A percentile compares a stretch with the other conserved stretches of the same genome.
Evolutionary conservation across 2,888 invertebrate species (phyloP).

Genomic region (Apoda limacodes): DNA sequence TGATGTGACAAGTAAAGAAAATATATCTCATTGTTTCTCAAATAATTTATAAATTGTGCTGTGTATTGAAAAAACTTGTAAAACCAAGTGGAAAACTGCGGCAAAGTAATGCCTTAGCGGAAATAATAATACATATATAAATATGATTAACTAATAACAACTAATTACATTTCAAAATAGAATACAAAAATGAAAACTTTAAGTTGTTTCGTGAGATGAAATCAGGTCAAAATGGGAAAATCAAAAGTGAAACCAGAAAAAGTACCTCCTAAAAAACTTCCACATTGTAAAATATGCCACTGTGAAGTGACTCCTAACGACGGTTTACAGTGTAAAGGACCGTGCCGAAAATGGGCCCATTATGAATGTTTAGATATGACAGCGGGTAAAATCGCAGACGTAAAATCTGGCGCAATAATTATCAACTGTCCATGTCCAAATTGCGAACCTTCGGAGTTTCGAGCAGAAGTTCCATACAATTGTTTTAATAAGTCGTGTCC

Average conservation of each 20-base stretch:
- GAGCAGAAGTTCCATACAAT: slow-evolving; percentile 20
- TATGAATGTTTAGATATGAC: slow-evolving; percentile 35
- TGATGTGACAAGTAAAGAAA: no score
- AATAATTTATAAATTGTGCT: no score
- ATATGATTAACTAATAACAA: no score
- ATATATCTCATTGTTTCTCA: no score
- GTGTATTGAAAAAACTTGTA: no score
- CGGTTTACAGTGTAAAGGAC: slow-evolving; percentile 41
- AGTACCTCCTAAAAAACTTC: no score
- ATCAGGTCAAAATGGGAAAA: slow-evolving; percentile 12
- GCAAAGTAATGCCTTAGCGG: no score
- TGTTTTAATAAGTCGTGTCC: slow-evolving; percentile 27
- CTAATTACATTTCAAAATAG: no score
- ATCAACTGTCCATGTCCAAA: slow-evolving; percentile 39
- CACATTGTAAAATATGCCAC: slow-evolving; percentile 38
- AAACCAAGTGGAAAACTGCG: no score
- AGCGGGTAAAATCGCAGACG: slow-evolving; percentile 35
- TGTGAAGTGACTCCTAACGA: slow-evolving; percentile 28
- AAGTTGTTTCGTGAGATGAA: slow-evolving; percentile 9
- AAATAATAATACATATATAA: no score
- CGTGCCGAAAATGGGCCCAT: slow-evolving; percentile 42
- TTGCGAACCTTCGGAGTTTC: slow-evolving; percentile 25
- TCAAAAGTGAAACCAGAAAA: slow-evolving; percentile 26
- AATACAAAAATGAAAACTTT: slow-evolving; percentile 9
- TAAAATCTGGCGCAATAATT: slow-evolving; percentile 33